These are phyloP conservation scores for Marcusenius ussheri DNA, from an alignment of 2,113 vertebrate species.

Conservation along the genomic window DNA sequence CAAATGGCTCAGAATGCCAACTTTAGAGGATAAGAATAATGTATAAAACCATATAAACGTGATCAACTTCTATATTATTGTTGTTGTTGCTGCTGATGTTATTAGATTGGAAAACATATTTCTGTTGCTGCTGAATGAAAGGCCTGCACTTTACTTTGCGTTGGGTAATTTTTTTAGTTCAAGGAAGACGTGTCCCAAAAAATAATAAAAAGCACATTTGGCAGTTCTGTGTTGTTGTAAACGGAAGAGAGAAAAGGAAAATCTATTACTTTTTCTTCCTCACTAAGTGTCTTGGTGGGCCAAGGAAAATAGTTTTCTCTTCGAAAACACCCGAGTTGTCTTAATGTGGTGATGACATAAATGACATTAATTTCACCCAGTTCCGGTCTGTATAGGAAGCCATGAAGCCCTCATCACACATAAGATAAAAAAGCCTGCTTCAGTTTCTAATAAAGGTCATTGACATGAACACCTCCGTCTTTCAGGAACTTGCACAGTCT, in stretches of 20 bases:
- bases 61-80: neutral
- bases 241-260: neutral
- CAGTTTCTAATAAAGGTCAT: neutral
- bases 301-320: conserved; percentile 6
- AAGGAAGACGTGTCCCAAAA: neutral
- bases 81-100: neutral
- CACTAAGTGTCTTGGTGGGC: neutral
- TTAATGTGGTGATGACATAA: neutral
- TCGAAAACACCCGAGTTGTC: neutral
- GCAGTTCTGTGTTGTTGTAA: neutral
- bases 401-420: neutral
- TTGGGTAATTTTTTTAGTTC: neutral
- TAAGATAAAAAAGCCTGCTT: neutral
- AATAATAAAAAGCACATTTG: neutral
- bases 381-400: neutral
- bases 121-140: neutral
- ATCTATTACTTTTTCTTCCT: neutral
- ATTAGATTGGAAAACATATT: neutral
- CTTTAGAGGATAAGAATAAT: neutral
- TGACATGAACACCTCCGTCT: neutral
- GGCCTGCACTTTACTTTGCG: neutral
- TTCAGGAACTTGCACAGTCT: neutral
- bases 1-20: neutral
- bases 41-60: neutral
- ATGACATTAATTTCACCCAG: neutral